These are phyloP conservation scores for Dendrocopos noguchii DNA, from an alignment of 2,113 vertebrate species.

Conservation along the genomic window DNA sequence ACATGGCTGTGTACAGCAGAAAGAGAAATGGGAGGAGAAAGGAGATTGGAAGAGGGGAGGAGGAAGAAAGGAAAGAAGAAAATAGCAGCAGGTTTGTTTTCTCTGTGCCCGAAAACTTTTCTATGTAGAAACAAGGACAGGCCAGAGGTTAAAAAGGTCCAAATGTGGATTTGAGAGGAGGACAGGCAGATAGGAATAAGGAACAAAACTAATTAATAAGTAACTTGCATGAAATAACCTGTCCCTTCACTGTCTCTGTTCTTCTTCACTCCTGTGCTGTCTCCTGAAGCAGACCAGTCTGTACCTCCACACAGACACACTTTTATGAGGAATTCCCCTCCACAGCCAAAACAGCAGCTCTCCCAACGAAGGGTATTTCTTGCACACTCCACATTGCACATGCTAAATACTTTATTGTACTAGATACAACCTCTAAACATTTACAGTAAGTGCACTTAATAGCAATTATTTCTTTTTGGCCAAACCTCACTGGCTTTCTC, in stretches of 20 bases:
- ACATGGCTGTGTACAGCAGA: too few relatives aligned
- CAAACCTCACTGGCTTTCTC: conserved; percentile 15
- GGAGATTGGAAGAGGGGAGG: neutral
- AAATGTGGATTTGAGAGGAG: neutral
- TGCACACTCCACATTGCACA: conserved; percentile 26
- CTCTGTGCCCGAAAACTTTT: neutral
- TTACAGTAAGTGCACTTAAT: conserved; percentile 62
- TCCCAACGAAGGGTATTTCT: neutral
- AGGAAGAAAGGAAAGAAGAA: neutral
- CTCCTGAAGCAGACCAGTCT: neutral
- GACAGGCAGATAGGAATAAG: neutral
- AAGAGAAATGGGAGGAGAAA: neutral
- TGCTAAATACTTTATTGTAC: conserved; percentile 52
- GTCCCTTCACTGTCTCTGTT: neutral
- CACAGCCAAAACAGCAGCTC: neutral
- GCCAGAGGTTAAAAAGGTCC: neutral
- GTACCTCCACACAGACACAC: accelerated
- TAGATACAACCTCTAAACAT: conserved; percentile 47
- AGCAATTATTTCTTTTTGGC: conserved; percentile 13
- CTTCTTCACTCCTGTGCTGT: neutral
- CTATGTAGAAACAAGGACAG: neutral
- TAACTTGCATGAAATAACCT: neutral
- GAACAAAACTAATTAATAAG: neutral
- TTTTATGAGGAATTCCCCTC: neutral
- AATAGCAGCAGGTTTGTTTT: neutral